Base-by-base conservation (phyloP, 2,888 invertebrate species). In the Acrobeloides nanus region DNA sequence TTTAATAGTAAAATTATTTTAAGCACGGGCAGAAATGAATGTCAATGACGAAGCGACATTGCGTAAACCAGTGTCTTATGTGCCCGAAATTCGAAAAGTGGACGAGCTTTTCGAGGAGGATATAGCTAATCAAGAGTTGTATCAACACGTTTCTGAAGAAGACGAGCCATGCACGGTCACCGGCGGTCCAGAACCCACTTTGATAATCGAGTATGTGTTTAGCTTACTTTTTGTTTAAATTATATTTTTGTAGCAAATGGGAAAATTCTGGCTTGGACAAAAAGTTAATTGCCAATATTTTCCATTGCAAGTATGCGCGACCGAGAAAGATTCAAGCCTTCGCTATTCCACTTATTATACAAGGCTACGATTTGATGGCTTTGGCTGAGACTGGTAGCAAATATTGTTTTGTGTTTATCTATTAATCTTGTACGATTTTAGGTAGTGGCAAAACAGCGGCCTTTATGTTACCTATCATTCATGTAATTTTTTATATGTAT, bases 361-460 rank as follows among this genome's bases (percentile, higher is more conserved):
- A 61, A 10, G 54, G 45, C 0, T 78, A 89, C 24, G 95, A 97
- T 79, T 75, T 97, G 23, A 93, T 95, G 89, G 90, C 85, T 0
- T 93, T 93, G 72, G 93, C 95, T 0, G 93, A 95, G 75, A 97
- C 95, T 6, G 95, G 95, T 0, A n/a, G n/a, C n/a, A n/a, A n/a
- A n/a, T n/a, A n/a, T n/a, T n/a, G n/a, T n/a, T n/a, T n/a, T n/a
- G n/a, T n/a, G n/a, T n/a, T n/a, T n/a, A n/a, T n/a, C n/a, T n/a
- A n/a, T n/a, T n/a, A n/a, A n/a, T n/a, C n/a, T n/a, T n/a, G n/a
- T n/a, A n/a, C n/a, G n/a, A n/a, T n/a, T n/a, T n/a, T n/a, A n/a
- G n/a, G n/a, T n/a, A 92, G 92, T 0, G 95, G 95, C 10, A 95
- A 95, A 79, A 93, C 93, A 1, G 92, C 92, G 0, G 92, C 93